Evolutionary conservation across 30 jellyfish, hydroid and myxozoan genomes (phyloP), one percentile per base, ranked within the genome.

Genomic region (Mastigias papua): DNA sequence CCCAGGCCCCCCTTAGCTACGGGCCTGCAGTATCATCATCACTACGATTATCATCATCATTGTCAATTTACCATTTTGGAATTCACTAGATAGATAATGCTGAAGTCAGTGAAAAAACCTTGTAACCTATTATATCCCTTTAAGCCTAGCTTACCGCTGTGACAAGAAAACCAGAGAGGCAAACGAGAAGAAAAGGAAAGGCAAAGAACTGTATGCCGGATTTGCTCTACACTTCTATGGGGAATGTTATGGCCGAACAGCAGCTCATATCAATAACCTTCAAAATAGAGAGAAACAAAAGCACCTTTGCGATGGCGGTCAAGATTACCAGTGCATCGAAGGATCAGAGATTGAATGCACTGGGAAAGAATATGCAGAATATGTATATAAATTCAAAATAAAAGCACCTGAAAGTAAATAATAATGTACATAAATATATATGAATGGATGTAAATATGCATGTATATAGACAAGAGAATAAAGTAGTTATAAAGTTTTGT

Each of bases 281-380:
- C 72, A 48, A 35, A 49, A 9, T 71, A 48, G 27, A 78, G 23
- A 76, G n/a, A 75, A 54, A 4, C 34, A 27, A 16, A 35, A 62
- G 22, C 73, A 60, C 33, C 81, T 20, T 26, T 84, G 93, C 74
- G 60, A 70, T 72, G 93, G 93, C 0, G 81, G 58, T 63, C 88
- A 73, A 51, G 9, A 62, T 15, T 71, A 73, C 54, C 9, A 63
- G 13, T 72, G 88, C 75, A 37, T 30, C 13, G 54, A 84, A 33
- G 82, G 67, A 30, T 23, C 11, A 9, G 82, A 84, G 58, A 46
- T 33, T 16, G 93, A 84, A 57, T 84, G 93, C 37, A 65, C 50
- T 84, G 93, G 93, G 30, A 61, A 34, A 8, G 61, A 30, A 48
- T 42, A 54, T n/a, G 88, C 88, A 25, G 93, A 84, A 60, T 84